Percentiles rank a stretch among this genome's conserved stretches.
phyloP scores from a whole-genome alignment of 2,113 vertebrate genomes.

The Melanerpes aurifrons region DNA sequence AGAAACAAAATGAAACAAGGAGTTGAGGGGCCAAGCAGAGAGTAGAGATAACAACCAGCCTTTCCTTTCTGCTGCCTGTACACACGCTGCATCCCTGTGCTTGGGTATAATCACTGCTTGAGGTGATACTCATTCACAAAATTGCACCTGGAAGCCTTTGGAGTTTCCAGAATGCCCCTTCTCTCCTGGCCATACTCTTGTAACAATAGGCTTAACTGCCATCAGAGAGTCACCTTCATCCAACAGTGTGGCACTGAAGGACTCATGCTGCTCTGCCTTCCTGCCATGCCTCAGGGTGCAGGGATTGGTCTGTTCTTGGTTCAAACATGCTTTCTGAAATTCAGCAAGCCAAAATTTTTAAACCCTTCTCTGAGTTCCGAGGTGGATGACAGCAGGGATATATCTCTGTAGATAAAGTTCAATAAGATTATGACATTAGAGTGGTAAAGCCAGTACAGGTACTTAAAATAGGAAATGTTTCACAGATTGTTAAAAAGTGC shows the following conservation, averaged over 20 bases:
- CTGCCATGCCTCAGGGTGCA: accelerated
- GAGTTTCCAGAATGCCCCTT: neutral
- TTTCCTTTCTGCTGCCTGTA: neutral
- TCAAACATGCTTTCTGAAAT: neutral
- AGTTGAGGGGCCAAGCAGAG: neutral
- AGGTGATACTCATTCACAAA: neutral
- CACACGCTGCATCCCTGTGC: accelerated
- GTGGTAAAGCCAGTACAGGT: neutral
- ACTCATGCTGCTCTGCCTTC: neutral
- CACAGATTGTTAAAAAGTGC: neutral
- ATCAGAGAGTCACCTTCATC: neutral
- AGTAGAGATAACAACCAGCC: neutral
- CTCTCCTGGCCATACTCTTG: accelerated
- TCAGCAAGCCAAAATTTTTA: neutral
- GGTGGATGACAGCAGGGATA: neutral
- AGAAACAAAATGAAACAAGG: neutral
- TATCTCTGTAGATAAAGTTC: neutral
- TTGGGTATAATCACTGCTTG: neutral
- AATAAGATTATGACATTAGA: neutral
- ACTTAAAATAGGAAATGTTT: neutral
- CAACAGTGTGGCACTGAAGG: neutral
- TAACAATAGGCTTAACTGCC: neutral
- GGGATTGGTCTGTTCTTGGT: neutral
- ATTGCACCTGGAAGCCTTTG: neutral
- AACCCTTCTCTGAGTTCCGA: neutral